Percentiles rank a stretch among this genome's conserved stretches.
phyloP scores from a whole-genome alignment of 2,888 invertebrate species.

The Cheilosia variabilis region DNA sequence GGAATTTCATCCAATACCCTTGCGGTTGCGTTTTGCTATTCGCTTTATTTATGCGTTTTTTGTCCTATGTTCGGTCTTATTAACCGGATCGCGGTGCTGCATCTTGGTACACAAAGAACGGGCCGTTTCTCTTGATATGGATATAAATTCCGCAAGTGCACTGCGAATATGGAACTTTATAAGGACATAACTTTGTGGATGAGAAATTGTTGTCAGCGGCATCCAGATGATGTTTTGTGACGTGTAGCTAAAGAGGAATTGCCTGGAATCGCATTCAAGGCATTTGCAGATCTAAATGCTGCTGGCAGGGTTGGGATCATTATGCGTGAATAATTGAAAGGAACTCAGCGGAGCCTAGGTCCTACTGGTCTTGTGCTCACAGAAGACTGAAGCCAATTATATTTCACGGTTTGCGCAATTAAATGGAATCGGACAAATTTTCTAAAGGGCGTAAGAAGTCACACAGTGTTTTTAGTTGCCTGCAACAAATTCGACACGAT shows the following conservation, averaged over 20 bases:
- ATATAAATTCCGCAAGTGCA: constrained; percentile 63
- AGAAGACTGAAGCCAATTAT: neutral
- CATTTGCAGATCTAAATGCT: neutral
- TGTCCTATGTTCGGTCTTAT: constrained; percentile 42
- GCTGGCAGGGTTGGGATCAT: neutral
- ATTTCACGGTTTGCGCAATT: neutral
- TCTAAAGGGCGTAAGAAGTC: neutral
- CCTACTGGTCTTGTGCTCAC: neutral
- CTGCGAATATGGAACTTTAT: constrained; percentile 47
- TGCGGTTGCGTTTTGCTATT: constrained; percentile 14
- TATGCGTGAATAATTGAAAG: neutral
- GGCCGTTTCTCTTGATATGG: constrained; percentile 34
- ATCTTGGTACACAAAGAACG: constrained; percentile 22
- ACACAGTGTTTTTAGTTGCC: neutral
- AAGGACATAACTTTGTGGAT: constrained; percentile 67
- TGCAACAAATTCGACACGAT: too few species aligned
- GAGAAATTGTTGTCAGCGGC: constrained; percentile 70
- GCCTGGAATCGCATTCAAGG: constrained; percentile 1
- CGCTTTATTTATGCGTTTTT: constrained; percentile 65
- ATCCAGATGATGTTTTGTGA: constrained; percentile 39
- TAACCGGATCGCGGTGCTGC: constrained; percentile 45
- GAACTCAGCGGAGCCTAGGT: neutral
- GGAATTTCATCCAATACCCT: neutral
- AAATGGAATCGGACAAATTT: neutral
- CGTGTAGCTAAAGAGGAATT: neutral